These are phyloP conservation scores for Arremon aurantiirostris DNA, from an alignment of 2,797 vertebrate species.

Conservation along the genomic window DNA sequence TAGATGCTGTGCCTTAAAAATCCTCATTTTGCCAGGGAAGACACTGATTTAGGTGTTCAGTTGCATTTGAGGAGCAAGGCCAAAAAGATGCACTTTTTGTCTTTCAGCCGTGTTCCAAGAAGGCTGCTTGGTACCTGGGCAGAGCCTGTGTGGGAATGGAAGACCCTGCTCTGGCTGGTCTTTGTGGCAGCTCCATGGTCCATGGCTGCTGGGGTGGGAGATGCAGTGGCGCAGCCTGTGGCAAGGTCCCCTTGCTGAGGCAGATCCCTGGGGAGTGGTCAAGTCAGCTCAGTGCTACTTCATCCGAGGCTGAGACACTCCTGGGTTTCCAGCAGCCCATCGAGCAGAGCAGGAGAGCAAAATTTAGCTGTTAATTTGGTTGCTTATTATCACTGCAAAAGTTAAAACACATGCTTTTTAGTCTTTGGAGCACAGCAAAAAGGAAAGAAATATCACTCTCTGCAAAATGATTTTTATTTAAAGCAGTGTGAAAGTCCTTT, in stretches of 20 bases:
- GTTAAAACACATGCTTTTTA: slow-evolving; percentile 30
- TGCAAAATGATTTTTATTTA: slow-evolving; percentile 2
- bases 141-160: background rate
- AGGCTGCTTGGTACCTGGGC: background rate
- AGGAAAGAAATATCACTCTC: slow-evolving; percentile 4
- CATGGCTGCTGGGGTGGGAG: background rate
- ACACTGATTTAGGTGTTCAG: background rate
- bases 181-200: background rate
- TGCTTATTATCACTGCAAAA: slow-evolving; percentile 12
- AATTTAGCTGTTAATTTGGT: slow-evolving; percentile 34
- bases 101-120: background rate
- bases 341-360: background rate
- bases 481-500: background rate
- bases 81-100: background rate
- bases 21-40: rapidly evolving
- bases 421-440: background rate
- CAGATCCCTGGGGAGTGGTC: background rate
- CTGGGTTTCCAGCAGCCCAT: background rate
- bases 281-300: background rate
- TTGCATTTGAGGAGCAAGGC: background rate
- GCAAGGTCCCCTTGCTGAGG: background rate
- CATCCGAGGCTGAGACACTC: background rate
- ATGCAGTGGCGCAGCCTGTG: rapidly evolving
- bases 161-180: background rate
- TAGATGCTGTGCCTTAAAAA: background rate